These are phyloP conservation scores for Syngnathoides biaculeatus DNA, from an alignment of 2,113 vertebrate genomes.

Conservation along the genomic window DNA sequence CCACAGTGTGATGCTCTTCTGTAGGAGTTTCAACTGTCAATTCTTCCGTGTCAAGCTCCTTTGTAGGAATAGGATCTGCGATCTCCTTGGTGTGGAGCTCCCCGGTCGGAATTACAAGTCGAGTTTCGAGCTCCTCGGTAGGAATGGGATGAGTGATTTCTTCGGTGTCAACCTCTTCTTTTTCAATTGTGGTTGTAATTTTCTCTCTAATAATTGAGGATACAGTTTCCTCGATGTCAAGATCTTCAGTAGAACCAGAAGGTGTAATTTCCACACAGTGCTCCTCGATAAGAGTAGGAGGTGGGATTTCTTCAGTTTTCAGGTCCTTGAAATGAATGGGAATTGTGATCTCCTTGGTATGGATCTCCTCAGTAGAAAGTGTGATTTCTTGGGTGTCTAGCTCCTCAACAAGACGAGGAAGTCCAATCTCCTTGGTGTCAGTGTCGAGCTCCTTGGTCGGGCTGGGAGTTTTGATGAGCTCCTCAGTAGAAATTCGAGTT, in stretches of 20 bases:
- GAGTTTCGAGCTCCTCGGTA: background rate
- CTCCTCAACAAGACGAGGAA: background rate
- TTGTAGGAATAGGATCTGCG: background rate
- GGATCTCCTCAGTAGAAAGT: background rate
- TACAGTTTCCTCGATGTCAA: background rate
- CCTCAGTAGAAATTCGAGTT: background rate
- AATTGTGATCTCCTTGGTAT: background rate
- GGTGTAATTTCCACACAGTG: background rate
- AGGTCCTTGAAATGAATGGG: background rate
- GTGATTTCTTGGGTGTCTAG: background rate
- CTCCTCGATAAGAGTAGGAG: background rate
- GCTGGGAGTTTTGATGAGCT: background rate
- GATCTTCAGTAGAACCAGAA: background rate
- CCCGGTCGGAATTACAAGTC: background rate
- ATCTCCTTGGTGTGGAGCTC: too few species aligned
- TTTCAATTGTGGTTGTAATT: background rate
- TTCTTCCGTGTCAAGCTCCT: background rate
- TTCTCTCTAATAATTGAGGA: background rate
- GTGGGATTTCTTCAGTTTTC: background rate
- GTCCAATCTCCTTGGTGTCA: background rate
- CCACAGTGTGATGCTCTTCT: background rate
- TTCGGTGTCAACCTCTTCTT: background rate
- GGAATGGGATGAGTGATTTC: conserved; percentile 24
- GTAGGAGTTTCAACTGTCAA: background rate
- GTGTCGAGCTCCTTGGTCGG: background rate